phyloP scores from a whole-genome alignment of 2,797 vertebrate species.

The Paramormyrops hopkinsi region DNA sequence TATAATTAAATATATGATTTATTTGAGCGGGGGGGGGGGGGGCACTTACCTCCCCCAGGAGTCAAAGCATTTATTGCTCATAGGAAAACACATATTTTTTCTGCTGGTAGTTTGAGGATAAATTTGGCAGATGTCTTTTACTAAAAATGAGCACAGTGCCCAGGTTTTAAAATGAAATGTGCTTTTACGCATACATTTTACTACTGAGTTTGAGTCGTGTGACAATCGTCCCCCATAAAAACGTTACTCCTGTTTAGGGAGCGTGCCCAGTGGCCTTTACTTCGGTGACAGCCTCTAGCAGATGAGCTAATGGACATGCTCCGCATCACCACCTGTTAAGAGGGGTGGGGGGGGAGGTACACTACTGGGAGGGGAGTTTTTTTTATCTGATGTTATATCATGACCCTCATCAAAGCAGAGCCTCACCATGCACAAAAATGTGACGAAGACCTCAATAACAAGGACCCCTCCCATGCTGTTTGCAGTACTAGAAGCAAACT shows the following conservation, averaged over 20 bases:
- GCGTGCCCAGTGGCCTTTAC: background rate
- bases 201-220: background rate
- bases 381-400: background rate
- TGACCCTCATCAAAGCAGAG: too few relatives aligned
- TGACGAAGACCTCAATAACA: background rate
- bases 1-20: constrained; percentile 1
- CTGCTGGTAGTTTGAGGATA: background rate
- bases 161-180: background rate
- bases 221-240: background rate
- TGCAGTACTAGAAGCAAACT: background rate
- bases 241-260: background rate
- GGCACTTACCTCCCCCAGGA: background rate
- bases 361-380: background rate
- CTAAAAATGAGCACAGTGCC: background rate
- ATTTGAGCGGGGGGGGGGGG: background rate
- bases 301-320: constrained; percentile 9
- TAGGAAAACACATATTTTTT: background rate
- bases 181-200: background rate
- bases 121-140: background rate
- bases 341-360: too few relatives aligned
- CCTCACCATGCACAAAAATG: background rate
- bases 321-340: background rate
- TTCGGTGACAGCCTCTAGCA: background rate
- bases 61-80: background rate
- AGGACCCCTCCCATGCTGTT: background rate